Conservation (phyloP, 2,113 vertebrate genomes). For the Anser cygnoides region DNA sequence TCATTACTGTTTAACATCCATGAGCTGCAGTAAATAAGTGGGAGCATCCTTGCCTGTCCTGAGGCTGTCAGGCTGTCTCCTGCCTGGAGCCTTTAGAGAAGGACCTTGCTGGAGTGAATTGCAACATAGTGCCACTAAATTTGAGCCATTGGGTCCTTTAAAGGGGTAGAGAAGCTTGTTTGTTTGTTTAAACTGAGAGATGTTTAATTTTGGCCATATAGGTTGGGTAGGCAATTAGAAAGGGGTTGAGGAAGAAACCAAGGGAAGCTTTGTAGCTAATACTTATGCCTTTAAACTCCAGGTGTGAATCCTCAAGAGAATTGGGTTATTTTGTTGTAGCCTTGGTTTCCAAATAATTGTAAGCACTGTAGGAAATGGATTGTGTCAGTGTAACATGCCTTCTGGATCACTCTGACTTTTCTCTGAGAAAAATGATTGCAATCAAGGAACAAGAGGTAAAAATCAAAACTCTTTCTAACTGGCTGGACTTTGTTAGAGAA, state of each 20-base stretch:
- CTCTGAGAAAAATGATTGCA: neutral
- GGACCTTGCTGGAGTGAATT: neutral
- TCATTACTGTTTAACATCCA: slow-evolving; percentile 15
- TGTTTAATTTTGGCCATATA: neutral
- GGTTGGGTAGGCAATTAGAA: neutral
- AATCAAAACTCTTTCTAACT: neutral
- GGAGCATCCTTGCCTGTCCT: neutral
- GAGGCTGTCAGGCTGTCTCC: neutral
- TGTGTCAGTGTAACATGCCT: neutral
- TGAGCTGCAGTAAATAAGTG: slow-evolving; percentile 17
- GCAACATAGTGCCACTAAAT: neutral
- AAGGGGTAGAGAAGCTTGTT: neutral
- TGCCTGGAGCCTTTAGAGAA: neutral
- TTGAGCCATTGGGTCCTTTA: neutral
- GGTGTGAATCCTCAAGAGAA: neutral
- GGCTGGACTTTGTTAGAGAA: neutral
- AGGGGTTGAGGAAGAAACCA: neutral
- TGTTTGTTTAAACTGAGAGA: neutral
- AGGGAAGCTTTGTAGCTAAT: neutral
- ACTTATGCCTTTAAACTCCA: neutral
- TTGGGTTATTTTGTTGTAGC: neutral
- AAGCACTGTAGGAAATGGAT: neutral
- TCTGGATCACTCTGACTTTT: neutral
- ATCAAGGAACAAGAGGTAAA: neutral
- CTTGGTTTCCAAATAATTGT: neutral